Evolutionary conservation across 2,797 vertebrate species (phyloP).

Genomic region (Tapirus indicus): DNA sequence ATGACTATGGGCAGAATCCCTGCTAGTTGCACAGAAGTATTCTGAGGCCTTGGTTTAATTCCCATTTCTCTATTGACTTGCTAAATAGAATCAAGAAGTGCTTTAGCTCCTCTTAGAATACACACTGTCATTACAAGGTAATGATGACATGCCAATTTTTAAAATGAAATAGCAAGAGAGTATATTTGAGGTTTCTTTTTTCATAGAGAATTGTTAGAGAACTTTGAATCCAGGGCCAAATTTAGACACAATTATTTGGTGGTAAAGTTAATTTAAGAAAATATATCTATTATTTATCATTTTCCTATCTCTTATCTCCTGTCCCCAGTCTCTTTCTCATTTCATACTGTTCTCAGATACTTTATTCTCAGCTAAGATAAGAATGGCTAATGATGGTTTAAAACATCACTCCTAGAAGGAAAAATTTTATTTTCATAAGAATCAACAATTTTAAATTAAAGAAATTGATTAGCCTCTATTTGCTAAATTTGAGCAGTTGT

Average conservation of each 20-base stretch:
- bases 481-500: not conserved
- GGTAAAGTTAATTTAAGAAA: constrained; percentile 34
- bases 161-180: not conserved
- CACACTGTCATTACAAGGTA: not conserved
- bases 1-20: not conserved
- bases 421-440: not conserved
- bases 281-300: not conserved
- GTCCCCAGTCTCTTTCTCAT: not conserved
- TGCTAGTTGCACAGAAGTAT: not conserved
- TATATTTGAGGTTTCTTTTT: not conserved
- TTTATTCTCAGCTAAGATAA: constrained; percentile 33
- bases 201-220: constrained; percentile 15
- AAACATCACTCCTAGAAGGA: not conserved
- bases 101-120: not conserved
- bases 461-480: not conserved
- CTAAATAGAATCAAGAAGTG: not conserved
- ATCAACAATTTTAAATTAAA: not conserved
- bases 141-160: not conserved
- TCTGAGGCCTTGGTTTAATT: not conserved
- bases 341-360: not conserved
- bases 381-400: not conserved
- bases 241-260: not conserved
- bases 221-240: not conserved
- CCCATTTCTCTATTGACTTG: not conserved
- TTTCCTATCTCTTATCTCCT: not conserved